These are phyloP conservation scores for Apodemia zela DNA, from an alignment of 2,888 invertebrate species.

Conservation along the genomic window DNA sequence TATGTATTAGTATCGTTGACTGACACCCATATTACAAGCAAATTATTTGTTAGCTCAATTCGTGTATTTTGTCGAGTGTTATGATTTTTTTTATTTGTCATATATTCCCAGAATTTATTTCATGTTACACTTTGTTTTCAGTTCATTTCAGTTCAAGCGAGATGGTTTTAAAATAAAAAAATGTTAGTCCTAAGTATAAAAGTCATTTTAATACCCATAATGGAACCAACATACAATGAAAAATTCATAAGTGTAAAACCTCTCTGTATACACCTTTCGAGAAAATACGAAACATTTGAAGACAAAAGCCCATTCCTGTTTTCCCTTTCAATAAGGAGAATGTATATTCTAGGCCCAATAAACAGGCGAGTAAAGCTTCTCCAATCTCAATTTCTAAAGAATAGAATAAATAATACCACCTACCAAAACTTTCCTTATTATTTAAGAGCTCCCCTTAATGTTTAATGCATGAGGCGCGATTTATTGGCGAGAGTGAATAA, in stretches of 20 bases:
- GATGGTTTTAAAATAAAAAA: background rate
- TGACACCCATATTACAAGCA: too few relatives aligned
- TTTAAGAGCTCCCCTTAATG: conserved; percentile 66
- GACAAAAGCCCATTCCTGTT: conserved; percentile 59
- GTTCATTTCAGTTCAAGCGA: background rate
- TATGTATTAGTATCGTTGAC: too few relatives aligned
- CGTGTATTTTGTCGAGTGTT: too few relatives aligned
- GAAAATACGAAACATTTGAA: conserved; percentile 67
- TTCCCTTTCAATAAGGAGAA: conserved; percentile 53
- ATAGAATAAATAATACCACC: conserved; percentile 70
- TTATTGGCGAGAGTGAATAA: conserved; percentile 61
- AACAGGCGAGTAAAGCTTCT: conserved; percentile 69
- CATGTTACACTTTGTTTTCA: background rate
- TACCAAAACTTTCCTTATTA: conserved; percentile 68
- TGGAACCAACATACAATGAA: conserved; percentile 55
- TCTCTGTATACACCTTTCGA: conserved; percentile 56
- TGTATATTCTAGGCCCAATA: conserved; percentile 56
- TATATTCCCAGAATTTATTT: too few relatives aligned
- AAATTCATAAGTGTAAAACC: conserved; percentile 64
- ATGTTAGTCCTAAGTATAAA: conserved; percentile 20
- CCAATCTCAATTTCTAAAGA: conserved; percentile 72
- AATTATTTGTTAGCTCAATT: too few relatives aligned
- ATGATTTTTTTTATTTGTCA: too few relatives aligned
- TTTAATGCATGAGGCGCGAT: conserved; percentile 71
- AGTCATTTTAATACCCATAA: conserved; percentile 53